phyloP scores from a whole-genome alignment of 1,140 invertebrate genomes.

The Mizuhopecten yessoensis region DNA sequence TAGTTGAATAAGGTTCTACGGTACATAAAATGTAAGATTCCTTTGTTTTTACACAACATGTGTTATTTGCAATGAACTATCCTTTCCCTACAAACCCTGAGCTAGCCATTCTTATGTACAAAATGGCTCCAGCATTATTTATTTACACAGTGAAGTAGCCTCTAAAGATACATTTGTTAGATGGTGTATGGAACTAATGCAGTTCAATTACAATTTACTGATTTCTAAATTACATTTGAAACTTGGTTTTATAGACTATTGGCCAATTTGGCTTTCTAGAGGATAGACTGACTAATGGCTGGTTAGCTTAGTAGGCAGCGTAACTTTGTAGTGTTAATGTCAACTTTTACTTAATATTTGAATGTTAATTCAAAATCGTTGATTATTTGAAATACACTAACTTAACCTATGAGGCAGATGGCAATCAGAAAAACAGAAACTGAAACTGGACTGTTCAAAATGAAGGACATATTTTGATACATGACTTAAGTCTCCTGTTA shows the following conservation, averaged over 20 bases:
- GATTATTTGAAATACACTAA: no score
- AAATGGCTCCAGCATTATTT: background rate
- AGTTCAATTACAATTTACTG: background rate
- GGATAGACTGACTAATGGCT: background rate
- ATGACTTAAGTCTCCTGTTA: background rate
- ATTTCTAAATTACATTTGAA: conserved; percentile 19
- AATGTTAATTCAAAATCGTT: no score
- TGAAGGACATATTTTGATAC: no score
- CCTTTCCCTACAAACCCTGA: background rate
- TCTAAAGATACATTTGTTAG: background rate
- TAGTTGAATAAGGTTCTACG: no score
- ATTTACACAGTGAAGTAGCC: background rate
- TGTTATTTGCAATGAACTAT: no score
- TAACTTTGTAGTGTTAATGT: no score
- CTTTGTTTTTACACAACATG: no score
- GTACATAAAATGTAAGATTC: no score
- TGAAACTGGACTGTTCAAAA: no score
- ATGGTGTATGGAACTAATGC: background rate
- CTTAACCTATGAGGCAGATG: no score
- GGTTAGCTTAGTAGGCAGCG: no score
- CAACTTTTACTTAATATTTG: background rate
- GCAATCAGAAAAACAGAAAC: no score
- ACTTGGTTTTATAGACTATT: background rate
- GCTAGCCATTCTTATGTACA: background rate
- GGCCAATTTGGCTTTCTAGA: background rate